Evolutionary conservation across 2,797 vertebrate genomes (phyloP).

Genomic region (Melanotaenia pygmaea): DNA sequence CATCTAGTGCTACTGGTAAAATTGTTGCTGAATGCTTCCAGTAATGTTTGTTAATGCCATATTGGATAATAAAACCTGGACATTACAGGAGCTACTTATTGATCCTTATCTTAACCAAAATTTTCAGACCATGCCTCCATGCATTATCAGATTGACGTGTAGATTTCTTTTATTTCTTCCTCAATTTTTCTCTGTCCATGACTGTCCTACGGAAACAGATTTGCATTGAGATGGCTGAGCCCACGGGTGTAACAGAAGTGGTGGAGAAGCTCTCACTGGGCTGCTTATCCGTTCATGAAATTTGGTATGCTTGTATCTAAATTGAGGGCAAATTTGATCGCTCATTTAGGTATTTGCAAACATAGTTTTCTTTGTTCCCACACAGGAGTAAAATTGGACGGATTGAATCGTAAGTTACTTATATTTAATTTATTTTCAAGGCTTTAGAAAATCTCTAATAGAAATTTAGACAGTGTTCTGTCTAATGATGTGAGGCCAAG

Average conservation of each 20-base stretch:
- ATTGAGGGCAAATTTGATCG: no score
- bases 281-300: rapidly evolving
- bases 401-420: slow-evolving; percentile 23
- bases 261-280: slow-evolving; percentile 3
- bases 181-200: background rate
- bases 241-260: slow-evolving; percentile 26
- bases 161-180: background rate
- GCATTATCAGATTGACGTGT: no score
- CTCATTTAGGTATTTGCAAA: no score
- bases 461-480: no score
- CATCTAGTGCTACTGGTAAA: no score
- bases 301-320: slow-evolving; percentile 39
- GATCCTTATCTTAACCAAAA: no score
- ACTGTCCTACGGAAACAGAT: slow-evolving; percentile 55
- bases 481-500: no score
- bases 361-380: background rate
- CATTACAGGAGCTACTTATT: no score
- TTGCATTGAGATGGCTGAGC: slow-evolving; percentile 74
- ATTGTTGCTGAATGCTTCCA: background rate
- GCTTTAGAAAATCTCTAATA: no score
- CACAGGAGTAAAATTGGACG: slow-evolving; percentile 19
- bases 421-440: no score
- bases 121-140: no score
- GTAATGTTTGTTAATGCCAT: background rate
- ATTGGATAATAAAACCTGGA: no score